Evolutionary conservation across 2,113 vertebrate species (phyloP).

Genomic region (Myotis brandtii): DNA sequence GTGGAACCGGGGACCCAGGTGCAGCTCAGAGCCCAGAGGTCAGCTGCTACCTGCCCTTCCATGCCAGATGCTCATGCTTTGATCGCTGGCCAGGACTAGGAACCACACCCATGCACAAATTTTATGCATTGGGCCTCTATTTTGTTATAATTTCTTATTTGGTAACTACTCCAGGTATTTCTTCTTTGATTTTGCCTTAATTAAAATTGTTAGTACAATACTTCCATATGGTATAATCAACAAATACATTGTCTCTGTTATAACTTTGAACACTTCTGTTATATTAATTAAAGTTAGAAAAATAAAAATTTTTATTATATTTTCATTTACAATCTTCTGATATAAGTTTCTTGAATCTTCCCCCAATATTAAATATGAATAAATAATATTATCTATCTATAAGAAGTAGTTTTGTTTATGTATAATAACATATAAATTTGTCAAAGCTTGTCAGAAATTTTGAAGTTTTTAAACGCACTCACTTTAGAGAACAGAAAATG

Average conservation of each 20-base stretch:
- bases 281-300: neutral
- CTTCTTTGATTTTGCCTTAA: constrained; percentile 83
- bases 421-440: neutral
- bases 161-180: constrained; percentile 78
- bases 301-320: neutral
- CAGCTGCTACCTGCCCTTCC: no score
- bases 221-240: neutral
- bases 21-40: no score
- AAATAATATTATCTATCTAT: neutral
- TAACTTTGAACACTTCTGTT: neutral
- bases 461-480: neutral
- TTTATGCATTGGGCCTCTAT: no score
- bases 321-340: neutral
- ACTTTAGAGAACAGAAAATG: neutral
- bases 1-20: no score
- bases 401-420: neutral
- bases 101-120: no score
- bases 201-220: constrained; percentile 82
- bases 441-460: neutral
- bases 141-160: constrained; percentile 87
- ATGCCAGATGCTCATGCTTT: no score
- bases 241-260: neutral
- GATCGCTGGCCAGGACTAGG: no score
- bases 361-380: neutral
- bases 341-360: neutral